A percentile compares a stretch with the other conserved stretches of the same genome.
phyloP scores from a whole-genome alignment of 92 coral and sea anemone genomes.

The Metridium senile region DNA sequence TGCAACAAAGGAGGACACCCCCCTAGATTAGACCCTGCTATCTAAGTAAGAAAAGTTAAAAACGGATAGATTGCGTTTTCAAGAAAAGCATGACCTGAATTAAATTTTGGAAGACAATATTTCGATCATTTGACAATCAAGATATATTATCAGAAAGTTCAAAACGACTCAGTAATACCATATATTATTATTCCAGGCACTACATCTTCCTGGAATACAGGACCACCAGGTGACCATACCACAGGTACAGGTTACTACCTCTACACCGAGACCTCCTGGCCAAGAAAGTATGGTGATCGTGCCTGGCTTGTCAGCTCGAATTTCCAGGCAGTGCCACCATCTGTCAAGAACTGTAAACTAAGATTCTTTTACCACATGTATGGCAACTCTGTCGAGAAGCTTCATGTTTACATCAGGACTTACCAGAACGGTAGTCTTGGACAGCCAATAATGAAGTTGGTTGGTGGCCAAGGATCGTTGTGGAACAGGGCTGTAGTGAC shows the following conservation, averaged over 20 bases:
- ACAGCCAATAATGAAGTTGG: constrained; percentile 54
- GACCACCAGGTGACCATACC: constrained; percentile 95
- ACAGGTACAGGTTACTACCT: constrained; percentile 82
- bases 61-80: no score
- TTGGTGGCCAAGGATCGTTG: constrained; percentile 84
- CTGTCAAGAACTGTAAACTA: constrained; percentile 70
- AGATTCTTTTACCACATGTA: constrained; percentile 98
- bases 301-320: constrained; percentile 94
- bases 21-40: no score
- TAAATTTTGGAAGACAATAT: no score
- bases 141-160: no score
- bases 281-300: constrained; percentile 93
- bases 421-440: constrained; percentile 80
- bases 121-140: no score
- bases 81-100: no score
- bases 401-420: constrained; percentile 78
- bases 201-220: constrained; percentile 88
- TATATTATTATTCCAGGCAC: constrained; percentile 52
- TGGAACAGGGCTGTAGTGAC: constrained; percentile 84
- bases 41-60: no score
- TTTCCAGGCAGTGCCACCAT: constrained; percentile 65
- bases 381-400: constrained; percentile 89
- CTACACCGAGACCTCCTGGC: constrained; percentile 96
- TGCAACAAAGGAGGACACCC: no score
- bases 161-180: no score